Evolutionary conservation across 1,140 invertebrate genomes (phyloP), one percentile per base, ranked within the genome.

Genomic region (Orius insidiosus): DNA sequence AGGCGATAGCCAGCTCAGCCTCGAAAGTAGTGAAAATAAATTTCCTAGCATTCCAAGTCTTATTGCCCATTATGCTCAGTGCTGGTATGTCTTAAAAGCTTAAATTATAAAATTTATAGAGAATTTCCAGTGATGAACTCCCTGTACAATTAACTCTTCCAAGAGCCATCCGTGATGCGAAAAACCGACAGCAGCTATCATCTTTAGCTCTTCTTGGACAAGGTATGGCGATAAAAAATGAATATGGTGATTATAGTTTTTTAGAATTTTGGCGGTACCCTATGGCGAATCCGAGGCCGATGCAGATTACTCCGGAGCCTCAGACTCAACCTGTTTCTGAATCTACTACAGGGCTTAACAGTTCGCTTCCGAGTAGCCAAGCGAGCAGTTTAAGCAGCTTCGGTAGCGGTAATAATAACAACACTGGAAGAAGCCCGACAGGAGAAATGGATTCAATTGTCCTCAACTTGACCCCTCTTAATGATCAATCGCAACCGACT

Each of bases 101-200:
- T 5, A 15, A 18, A 41, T 48, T 49, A 19, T 49, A n/a, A n/a
- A n/a, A n/a, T n/a, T n/a, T n/a, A n/a, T n/a, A n/a, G n/a, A n/a
- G n/a, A n/a, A n/a, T n/a, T n/a, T n/a, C n/a, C 66, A 87, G 86
- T 65, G 89, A 95, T 63, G 92, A 96, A 68, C 67, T 97, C 52
- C 89, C 89, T 33, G 85, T 92, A 38, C 82, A 85, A 65, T 71
- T 97, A 48, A 78, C 75, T 51, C 64, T 96, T 55, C 89, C 90
- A 15, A 74, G 75, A 49, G 74, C 81, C 9, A 73, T 92, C 53
- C 71, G 81, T 30, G 80, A 87, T 50, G 87, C 87, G 4, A 83
- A 80, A 58, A 87, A 85, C 56, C 74, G 86, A 36, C 82, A 90
- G 57, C 86, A 92, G 60, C 71, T 96, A 5, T 81, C 83, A 15